A percentile compares a stretch with the other conserved stretches of the same genome.
Conservation (phyloP, 2,888 invertebrate genomes). For the Nomada fabriciana region DNA sequence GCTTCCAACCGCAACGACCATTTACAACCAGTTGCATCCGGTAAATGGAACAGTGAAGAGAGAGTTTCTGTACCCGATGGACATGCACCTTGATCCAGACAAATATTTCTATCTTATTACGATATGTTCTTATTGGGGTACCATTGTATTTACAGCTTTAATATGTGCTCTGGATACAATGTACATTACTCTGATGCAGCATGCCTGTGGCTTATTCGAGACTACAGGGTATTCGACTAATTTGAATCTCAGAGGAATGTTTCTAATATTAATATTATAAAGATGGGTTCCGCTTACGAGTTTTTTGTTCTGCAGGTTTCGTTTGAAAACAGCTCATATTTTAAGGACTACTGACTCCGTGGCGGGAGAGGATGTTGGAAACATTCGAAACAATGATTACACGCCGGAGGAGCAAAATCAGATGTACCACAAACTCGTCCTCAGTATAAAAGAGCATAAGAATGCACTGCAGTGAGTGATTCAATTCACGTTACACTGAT, state of each 20-base stretch:
- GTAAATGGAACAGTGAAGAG: neutral
- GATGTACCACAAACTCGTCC: neutral
- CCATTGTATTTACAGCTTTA: neutral
- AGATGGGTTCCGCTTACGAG: too few species aligned
- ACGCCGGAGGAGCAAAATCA: neutral
- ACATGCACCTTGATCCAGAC: neutral
- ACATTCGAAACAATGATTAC: too few species aligned
- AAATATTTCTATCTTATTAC: neutral
- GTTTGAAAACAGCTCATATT: neutral
- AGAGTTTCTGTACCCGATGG: neutral
- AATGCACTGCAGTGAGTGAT: conserved; percentile 5
- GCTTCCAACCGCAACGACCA: neutral
- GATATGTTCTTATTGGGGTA: neutral
- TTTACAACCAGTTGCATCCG: neutral
- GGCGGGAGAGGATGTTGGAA: too few species aligned
- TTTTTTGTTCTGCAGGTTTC: neutral
- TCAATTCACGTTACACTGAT: neutral
- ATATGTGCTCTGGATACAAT: neutral
- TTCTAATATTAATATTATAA: too few species aligned
- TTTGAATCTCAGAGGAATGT: neutral
- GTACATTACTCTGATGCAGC: conserved; percentile 8
- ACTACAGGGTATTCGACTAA: neutral
- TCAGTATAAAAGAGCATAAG: conserved; percentile 1
- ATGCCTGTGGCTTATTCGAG: conserved; percentile 7
- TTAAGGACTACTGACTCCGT: neutral